phyloP scores from a whole-genome alignment of 2,113 vertebrate species.

The Vulpes ferrilata region DNA sequence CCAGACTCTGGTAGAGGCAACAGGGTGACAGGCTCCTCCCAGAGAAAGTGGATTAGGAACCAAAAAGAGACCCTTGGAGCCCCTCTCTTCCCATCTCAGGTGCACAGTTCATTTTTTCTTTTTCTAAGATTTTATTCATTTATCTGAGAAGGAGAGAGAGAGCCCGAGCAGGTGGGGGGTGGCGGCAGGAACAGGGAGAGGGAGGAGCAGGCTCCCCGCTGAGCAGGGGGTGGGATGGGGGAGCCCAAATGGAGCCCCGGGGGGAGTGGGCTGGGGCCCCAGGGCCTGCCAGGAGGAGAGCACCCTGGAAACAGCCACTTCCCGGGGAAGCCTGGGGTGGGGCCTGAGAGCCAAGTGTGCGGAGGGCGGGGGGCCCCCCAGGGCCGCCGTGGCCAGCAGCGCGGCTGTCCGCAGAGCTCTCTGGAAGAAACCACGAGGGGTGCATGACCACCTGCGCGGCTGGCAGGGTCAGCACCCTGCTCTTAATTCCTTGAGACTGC shows the following conservation, averaged over 20 bases:
- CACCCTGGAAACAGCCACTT: background rate
- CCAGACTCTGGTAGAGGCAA: background rate
- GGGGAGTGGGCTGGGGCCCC: too few relatives aligned
- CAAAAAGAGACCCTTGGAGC: background rate
- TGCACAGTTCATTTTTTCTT: background rate
- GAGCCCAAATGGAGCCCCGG: too few relatives aligned
- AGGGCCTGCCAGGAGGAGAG: background rate
- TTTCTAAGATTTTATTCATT: too few relatives aligned
- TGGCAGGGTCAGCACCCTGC: too few relatives aligned
- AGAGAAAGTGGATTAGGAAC: background rate
- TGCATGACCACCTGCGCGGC: fast-evolving
- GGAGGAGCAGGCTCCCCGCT: too few relatives aligned
- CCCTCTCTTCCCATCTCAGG: background rate
- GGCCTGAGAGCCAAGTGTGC: background rate
- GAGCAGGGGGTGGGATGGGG: too few relatives aligned
- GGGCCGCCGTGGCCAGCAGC: background rate
- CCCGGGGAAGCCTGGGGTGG: background rate
- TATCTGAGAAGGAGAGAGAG: too few relatives aligned
- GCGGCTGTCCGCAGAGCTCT: background rate
- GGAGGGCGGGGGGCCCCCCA: background rate
- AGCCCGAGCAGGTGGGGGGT: too few relatives aligned
- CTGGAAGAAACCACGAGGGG: background rate
- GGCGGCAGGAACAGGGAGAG: too few relatives aligned
- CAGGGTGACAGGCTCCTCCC: background rate
- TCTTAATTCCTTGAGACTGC: background rate